Evolutionary conservation across 2,797 vertebrate genomes (phyloP).

Genomic region (Cryptoblepharus egeriae): DNA sequence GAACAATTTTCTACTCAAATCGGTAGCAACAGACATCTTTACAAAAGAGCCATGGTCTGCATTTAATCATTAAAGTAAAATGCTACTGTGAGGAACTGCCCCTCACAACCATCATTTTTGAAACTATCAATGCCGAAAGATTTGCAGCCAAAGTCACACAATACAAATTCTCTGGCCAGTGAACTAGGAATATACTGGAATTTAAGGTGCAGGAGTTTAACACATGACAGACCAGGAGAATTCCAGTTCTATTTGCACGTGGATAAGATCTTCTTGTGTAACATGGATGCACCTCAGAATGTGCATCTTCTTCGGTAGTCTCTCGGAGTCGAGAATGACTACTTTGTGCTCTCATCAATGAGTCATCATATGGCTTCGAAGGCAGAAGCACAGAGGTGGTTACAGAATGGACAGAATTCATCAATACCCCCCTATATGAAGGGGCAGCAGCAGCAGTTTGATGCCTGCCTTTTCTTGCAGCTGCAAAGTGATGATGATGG

Average conservation of each 20-base stretch:
- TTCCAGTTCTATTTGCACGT: too few relatives aligned
- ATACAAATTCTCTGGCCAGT: neutral
- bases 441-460: too few relatives aligned
- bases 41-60: neutral
- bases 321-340: too few relatives aligned
- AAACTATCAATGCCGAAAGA: neutral
- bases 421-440: too few relatives aligned
- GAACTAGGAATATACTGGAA: neutral
- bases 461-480: too few relatives aligned
- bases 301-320: neutral
- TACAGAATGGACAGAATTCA: too few relatives aligned
- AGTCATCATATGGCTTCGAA: too few relatives aligned
- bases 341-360: too few relatives aligned
- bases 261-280: neutral
- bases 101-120: neutral
- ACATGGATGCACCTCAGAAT: neutral
- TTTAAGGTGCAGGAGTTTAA: neutral
- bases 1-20: constrained; percentile 30
- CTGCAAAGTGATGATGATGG: too few relatives aligned
- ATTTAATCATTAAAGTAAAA: constrained; percentile 36
- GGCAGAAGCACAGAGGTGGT: too few relatives aligned
- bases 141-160: neutral
- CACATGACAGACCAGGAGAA: neutral
- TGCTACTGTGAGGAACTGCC: neutral
- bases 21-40: constrained; percentile 3